Base-by-base conservation (phyloP, 1,140 invertebrate species). In the Eupristina koningsbergeri region DNA sequence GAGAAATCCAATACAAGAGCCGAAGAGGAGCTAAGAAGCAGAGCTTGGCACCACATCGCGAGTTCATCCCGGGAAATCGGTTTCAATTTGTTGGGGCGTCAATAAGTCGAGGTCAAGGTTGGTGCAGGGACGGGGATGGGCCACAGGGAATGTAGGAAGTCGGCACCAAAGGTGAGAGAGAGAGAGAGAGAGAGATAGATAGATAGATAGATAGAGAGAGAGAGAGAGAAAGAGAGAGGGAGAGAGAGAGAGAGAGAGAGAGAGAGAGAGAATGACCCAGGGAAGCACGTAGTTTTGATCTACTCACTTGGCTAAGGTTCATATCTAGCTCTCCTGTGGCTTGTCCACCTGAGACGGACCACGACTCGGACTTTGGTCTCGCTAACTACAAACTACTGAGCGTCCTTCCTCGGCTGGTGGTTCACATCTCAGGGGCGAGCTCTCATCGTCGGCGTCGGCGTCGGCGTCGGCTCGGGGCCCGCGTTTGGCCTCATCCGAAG, bases 311-410 rank as follows among this genome's bases (percentile, higher is more conserved):
- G 64, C 53, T 36, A 39, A 73, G 69, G 36, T 74, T 73, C 53
- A 85, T 85, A 73, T 85, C 74, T 67, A 22, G 67, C 61, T 36
- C 50, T 64, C 64, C 31, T 47, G 80, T 80, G 77, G 58, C n/a
- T 7, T 61, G 64, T 71, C 47, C 73, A 29, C 39, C 39, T 34
- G 22, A 63, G 63, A 77, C 61, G 73, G 75, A 73, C 67, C 53
- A 61, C 76, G 29, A 75, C 64, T 77, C 36, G 87, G 64, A 83
- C 85, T 85, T 86, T 81, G 80, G 80, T 80, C 61, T 80, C 67
- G 67, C 79, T 80, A 47, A 90, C 92, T 92, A 92, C 91, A 92
- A 92, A 92, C 91, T 92, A 92, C 91, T 89, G 86, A 88, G 87
- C 79, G 87, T 89, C 85, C 84, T 86, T 87, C 79, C 78, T 87